These are phyloP conservation scores for Pachyramphus minor DNA, from an alignment of 2,113 vertebrate species.

Conservation along the genomic window DNA sequence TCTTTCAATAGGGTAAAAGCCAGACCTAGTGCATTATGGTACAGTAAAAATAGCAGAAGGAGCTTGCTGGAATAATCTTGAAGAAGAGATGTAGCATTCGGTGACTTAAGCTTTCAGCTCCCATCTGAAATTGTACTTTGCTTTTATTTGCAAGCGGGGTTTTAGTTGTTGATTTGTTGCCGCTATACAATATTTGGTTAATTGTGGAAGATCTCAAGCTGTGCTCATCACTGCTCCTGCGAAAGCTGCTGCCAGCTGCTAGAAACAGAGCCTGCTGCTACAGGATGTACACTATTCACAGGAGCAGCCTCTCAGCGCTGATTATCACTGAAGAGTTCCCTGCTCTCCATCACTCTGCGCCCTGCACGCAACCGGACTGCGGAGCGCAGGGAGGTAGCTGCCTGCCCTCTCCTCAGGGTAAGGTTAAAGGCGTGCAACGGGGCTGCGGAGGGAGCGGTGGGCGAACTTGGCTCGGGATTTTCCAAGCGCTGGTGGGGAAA, in stretches of 20 bases:
- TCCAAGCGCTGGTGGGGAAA: not conserved
- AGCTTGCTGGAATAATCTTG: conserved; percentile 80
- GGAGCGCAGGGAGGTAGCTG: conserved; percentile 47
- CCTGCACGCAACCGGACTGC: conserved; percentile 32
- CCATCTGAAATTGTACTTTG: conserved; percentile 67
- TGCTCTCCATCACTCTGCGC: conserved; percentile 23
- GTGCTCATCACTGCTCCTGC: conserved; percentile 71
- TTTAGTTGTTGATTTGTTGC: conserved; percentile 66
- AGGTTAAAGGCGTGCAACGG: not conserved
- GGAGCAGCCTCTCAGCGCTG: conserved; percentile 62
- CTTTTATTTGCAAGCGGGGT: conserved; percentile 49
- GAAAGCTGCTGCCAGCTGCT: conserved; percentile 68
- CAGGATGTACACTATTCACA: conserved; percentile 59
- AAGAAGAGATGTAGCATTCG: conserved; percentile 65
- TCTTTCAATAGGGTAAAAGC: conserved; percentile 93
- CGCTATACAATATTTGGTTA: conserved; percentile 67
- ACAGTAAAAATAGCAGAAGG: conserved; percentile 87
- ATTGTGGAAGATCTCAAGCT: conserved; percentile 78
- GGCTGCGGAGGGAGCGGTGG: not conserved
- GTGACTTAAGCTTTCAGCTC: conserved; percentile 67
- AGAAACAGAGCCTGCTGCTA: conserved; percentile 68
- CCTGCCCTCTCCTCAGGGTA: not conserved
- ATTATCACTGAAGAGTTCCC: conserved; percentile 49
- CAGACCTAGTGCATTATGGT: conserved; percentile 85
- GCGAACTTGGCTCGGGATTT: not conserved